phyloP scores from a whole-genome alignment of 2,113 vertebrate genomes.

The Nerophis lumbriciformis region DNA sequence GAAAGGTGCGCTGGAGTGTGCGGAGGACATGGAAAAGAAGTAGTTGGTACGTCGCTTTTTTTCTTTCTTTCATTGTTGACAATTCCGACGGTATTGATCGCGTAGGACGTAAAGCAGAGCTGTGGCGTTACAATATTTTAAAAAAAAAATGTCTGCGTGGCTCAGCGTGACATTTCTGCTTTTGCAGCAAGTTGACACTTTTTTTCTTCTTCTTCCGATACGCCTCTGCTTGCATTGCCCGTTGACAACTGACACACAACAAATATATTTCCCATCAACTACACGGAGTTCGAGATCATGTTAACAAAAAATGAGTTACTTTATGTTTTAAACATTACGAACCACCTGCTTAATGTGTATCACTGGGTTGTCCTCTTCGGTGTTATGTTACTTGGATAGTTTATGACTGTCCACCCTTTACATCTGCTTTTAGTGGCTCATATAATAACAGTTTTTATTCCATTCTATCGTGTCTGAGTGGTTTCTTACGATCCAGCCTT shows the following conservation, averaged over 20 bases:
- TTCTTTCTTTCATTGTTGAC: neutral
- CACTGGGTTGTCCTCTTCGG: too few species aligned
- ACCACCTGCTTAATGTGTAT: neutral
- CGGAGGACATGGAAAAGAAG: constrained; percentile 61
- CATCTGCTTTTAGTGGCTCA: neutral
- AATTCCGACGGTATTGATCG: neutral
- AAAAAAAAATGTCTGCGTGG: constrained; percentile 16
- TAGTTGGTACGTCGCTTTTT: constrained; percentile 61
- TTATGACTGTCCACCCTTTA: neutral
- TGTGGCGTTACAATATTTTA: neutral
- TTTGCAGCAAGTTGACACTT: constrained; percentile 49
- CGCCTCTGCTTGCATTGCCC: constrained; percentile 16
- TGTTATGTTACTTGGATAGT: too few species aligned
- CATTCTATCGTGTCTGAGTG: too few species aligned
- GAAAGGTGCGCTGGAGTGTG: constrained; percentile 49
- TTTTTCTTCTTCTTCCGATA: constrained; percentile 7
- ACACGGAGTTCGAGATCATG: neutral
- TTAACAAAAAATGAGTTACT: neutral
- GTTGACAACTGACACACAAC: neutral
- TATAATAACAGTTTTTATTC: too few species aligned
- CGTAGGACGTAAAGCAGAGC: neutral
- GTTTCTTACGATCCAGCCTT: too few species aligned
- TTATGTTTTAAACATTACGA: neutral
- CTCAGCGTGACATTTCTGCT: constrained; percentile 9
- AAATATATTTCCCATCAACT: neutral